A percentile compares a stretch with the other conserved stretches of the same genome.
Conservation (phyloP, 2,888 invertebrate genomes). For the Aspidapion aeneum region DNA sequence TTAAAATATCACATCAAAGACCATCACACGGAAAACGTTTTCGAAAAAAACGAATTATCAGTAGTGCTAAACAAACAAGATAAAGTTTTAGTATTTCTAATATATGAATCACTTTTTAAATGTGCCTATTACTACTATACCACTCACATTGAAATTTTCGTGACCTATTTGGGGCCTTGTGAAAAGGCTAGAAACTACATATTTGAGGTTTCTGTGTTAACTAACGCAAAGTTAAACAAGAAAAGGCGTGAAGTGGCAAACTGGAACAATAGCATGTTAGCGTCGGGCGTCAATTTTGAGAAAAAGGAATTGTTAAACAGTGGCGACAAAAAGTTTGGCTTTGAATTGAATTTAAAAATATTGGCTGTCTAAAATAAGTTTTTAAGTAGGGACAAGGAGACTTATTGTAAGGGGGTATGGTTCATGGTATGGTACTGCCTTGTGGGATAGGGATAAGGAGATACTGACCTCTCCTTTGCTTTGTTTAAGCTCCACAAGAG, state of each 20-base stretch:
- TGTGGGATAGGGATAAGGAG: too few relatives aligned
- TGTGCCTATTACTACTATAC: constrained; percentile 36
- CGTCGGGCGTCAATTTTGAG: constrained; percentile 28
- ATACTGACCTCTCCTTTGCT: too few relatives aligned
- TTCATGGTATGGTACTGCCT: too few relatives aligned
- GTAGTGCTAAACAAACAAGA: constrained; percentile 31
- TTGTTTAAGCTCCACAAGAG: too few relatives aligned
- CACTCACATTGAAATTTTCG: constrained; percentile 34
- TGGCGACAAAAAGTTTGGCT: constrained; percentile 24
- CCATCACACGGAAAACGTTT: constrained; percentile 28
- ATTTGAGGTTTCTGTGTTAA: constrained; percentile 29
- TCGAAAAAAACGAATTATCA: constrained; percentile 25
- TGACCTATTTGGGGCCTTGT: constrained; percentile 35
- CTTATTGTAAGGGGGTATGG: too few relatives aligned
- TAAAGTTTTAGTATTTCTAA: constrained; percentile 31
- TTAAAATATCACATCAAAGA: constrained; percentile 31
- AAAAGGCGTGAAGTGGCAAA: constrained; percentile 26
- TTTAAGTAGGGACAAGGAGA: too few relatives aligned
- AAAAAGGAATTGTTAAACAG: constrained; percentile 24
- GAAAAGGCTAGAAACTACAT: constrained; percentile 30
- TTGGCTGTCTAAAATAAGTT: background rate
- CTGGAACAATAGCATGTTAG: constrained; percentile 32
- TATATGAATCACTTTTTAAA: constrained; percentile 34
- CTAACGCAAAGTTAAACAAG: constrained; percentile 19
- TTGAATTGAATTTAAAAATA: constrained; percentile 17